A percentile compares a stretch with the other conserved stretches of the same genome.
Conservation (phyloP, 2,888 invertebrate species). For the Drosophila histrio region DNA sequence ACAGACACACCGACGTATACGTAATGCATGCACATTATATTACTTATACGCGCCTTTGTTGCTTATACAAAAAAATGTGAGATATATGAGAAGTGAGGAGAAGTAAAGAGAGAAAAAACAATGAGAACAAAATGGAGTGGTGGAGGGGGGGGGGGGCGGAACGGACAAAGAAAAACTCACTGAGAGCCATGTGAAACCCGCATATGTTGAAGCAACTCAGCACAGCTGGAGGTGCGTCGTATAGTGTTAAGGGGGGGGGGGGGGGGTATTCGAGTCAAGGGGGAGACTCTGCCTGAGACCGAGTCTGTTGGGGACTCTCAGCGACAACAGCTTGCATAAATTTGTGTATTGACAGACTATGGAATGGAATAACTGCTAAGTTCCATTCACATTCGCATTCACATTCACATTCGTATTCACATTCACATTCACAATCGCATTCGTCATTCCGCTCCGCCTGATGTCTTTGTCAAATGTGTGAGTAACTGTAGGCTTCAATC, state of each 20-base stretch:
- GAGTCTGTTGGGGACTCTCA: slow-evolving; percentile 33
- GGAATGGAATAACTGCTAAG: slow-evolving; percentile 66
- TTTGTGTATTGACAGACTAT: slow-evolving; percentile 72
- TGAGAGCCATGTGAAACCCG: slow-evolving; percentile 47
- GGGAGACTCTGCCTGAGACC: background rate
- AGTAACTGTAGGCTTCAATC: slow-evolving; percentile 42
- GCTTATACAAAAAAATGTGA: slow-evolving; percentile 45
- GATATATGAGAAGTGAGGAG: background rate
- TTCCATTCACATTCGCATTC: slow-evolving; percentile 29
- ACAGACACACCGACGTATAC: slow-evolving; percentile 5
- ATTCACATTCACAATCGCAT: slow-evolving; percentile 28
- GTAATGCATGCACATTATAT: slow-evolving; percentile 64
- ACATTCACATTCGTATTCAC: slow-evolving; percentile 10
- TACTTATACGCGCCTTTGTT: slow-evolving; percentile 58
- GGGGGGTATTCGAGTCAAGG: background rate
- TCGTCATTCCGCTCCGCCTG: slow-evolving; percentile 51
- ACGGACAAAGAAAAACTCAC: slow-evolving; percentile 8
- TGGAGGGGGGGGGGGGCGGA: too few relatives aligned
- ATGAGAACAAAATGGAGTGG: slow-evolving; percentile 8
- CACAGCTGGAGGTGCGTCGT: slow-evolving; percentile 13
- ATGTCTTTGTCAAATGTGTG: slow-evolving; percentile 66
- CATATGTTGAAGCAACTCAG: slow-evolving; percentile 51
- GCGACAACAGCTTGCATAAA: slow-evolving; percentile 72
- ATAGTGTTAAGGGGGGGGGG: background rate
- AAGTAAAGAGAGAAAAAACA: slow-evolving; percentile 16